These are phyloP conservation scores for Eilema caniola DNA, from an alignment of 2,888 invertebrate species.

Conservation along the genomic window DNA sequence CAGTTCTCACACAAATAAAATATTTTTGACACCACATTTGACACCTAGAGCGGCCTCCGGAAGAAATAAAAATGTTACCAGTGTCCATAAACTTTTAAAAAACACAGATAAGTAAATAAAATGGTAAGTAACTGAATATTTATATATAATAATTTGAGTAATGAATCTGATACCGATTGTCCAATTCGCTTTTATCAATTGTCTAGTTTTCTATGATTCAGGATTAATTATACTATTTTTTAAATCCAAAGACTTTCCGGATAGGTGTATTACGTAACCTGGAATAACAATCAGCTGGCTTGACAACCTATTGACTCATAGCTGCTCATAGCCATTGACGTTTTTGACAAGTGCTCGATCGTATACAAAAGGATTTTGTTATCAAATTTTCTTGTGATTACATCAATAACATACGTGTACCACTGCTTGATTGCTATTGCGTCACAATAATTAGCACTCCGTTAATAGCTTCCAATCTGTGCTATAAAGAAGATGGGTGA, in stretches of 20 bases:
- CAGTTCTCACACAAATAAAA: conserved; percentile 3
- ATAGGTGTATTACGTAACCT: background rate
- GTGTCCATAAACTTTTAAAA: background rate
- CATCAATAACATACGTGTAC: conserved; percentile 66
- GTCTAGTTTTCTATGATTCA: no score
- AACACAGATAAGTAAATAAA: background rate
- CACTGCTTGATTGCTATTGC: conserved; percentile 52
- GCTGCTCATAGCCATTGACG: conserved; percentile 11
- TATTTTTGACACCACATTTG: background rate
- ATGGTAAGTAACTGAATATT: background rate
- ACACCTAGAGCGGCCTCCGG: background rate
- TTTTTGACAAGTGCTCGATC: conserved; percentile 34
- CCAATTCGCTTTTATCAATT: no score
- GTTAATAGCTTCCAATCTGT: conserved; percentile 35
- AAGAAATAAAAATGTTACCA: background rate
- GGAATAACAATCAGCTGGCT: conserved; percentile 8
- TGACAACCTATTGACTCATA: conserved; percentile 10
- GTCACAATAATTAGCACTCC: conserved; percentile 51
- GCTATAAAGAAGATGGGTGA: conserved; percentile 67
- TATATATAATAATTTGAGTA: no score
- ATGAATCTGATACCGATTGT: background rate
- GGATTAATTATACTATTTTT: background rate
- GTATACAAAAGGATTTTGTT: conserved; percentile 58
- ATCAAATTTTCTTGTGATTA: conserved; percentile 71
- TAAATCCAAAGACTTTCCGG: no score